Base-by-base conservation (phyloP, 2,113 vertebrate species). In the Dicentrarchus labrax region DNA sequence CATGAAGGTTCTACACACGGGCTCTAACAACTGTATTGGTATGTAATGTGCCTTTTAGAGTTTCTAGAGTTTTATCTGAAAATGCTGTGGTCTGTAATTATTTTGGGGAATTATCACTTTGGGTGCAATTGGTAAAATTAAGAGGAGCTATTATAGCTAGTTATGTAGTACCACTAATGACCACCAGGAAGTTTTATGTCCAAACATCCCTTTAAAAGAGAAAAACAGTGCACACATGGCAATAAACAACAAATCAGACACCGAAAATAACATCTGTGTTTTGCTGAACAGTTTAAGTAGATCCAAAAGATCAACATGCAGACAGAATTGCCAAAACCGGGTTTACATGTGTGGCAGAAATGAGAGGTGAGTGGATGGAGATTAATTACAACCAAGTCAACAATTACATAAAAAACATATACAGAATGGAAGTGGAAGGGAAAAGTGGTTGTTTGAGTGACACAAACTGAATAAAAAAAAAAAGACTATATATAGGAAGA, bases 291-390 rank as follows among this genome's bases (percentile, higher is more conserved):
- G 61, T 80, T 72, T 15, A 13, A 22, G 51, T 38, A 7, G 4
- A 56, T 76, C 60, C n/a, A 48, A 9, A 65, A 67, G 51, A 68
- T 65, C 51, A 51, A 56, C 45, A 19, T 24, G 11, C 36, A 70
- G 45, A 67, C 50, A 59, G 22, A 64, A 19, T 3, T 24, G 66
- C 16, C 36, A 39, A 21, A 59, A 24, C 10, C 8, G 8, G 21
- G 9, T 54, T 62, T 16, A 2, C 21, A 41, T 12, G 12, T 43
- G 64, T 15, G 21, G 12, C 24, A 30, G n/a, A 21, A 17, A 45
- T 24, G 19, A 47, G 8, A 56, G 10, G 24, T 17, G 76, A 22
- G 21, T 54, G 6, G 13, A 60, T 54, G 11, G 30, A 41, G 36
- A 54, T 38, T 10, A 24, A 54, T 66, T 54, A 21, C 50, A 70